Evolutionary conservation across 2,113 vertebrate species (phyloP), one percentile per base, ranked within the genome.

Genomic region (Monopterus albus): DNA sequence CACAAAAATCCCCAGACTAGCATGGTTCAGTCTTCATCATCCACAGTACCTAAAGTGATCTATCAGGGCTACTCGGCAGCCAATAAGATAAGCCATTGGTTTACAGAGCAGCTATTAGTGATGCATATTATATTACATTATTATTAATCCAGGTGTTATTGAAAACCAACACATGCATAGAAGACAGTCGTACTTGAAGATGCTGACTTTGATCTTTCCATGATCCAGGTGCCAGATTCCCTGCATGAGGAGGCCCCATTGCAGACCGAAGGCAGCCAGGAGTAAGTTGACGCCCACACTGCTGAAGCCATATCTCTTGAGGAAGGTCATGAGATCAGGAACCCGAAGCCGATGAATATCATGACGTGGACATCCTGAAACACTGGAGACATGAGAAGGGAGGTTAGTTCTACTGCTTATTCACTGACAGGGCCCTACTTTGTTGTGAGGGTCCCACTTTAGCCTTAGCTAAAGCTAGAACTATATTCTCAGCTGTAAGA

Each of bases 281-380:
- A 99, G 87, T 35, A 99, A 79, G 88, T 96, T 99, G 79, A 96
- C 18, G 4, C 97, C 96, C 72, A 98, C 95, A 6, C 97, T 95
- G 84, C 95, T 96, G 92, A 98, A 98, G 33, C 97, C 94, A 10
- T 99, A 99, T 84, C 93, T 93, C 91, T 97, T 97, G 86, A 99
- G 88, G 84, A 99, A 99, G 28, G 96, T 99, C 98, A 99, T n/a
- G n/a, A n/a, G n/a, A n/a, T 99, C 71, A 99, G 91, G 90, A 99
- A 99, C 29, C 98, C 97, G 64, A 99, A 96, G 11, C 98, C 98
- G 49, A 96, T 90, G 86, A 99, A 98, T 92, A 99, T 96, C 97
- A 98, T 98, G 66, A 99, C 94, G 1, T 99, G 97, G 25, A 98
- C 94, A 66, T 99, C 96, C 92, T 97, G 97, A 86, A 99, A 99